Evolutionary conservation across 2,113 vertebrate species (phyloP).

Genomic region (Choloepus hoffmanni): DNA sequence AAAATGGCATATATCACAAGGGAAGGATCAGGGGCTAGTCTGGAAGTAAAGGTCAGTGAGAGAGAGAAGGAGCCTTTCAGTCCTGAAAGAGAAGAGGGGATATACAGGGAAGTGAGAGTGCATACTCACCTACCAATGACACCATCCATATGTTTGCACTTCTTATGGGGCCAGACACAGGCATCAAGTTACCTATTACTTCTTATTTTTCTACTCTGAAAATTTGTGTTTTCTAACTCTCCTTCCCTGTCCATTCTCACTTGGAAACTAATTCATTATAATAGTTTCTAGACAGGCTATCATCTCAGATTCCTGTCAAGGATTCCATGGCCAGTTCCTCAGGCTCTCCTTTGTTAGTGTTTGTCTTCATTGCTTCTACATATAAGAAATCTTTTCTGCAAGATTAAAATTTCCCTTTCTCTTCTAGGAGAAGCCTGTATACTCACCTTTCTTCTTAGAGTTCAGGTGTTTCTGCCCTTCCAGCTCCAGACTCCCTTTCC

Average conservation of each 20-base stretch:
- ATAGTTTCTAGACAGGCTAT: background rate
- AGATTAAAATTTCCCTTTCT: background rate
- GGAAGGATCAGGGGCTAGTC: conserved; percentile 86
- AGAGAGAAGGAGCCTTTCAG: conserved; percentile 86
- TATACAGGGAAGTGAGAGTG: background rate
- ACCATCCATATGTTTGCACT: fast-evolving
- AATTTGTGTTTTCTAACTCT: background rate
- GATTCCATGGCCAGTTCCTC: background rate
- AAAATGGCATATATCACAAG: conserved; percentile 89
- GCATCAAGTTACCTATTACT: background rate
- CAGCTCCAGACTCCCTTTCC: conserved; percentile 54
- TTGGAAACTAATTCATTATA: background rate
- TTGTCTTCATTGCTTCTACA: background rate
- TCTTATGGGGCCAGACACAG: background rate
- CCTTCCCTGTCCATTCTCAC: background rate
- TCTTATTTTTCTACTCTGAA: background rate
- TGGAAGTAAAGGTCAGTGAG: conserved; percentile 84
- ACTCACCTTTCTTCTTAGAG: conserved; percentile 52
- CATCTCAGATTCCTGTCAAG: background rate
- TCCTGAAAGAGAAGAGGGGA: conserved; percentile 79
- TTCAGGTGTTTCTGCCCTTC: conserved; percentile 65
- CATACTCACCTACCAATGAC: fast-evolving
- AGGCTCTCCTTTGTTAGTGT: no score
- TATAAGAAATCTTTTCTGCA: background rate
- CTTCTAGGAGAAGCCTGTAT: background rate